Base-by-base conservation (phyloP, 2,888 invertebrate genomes). In the Cryptophagus acutangulus region DNA sequence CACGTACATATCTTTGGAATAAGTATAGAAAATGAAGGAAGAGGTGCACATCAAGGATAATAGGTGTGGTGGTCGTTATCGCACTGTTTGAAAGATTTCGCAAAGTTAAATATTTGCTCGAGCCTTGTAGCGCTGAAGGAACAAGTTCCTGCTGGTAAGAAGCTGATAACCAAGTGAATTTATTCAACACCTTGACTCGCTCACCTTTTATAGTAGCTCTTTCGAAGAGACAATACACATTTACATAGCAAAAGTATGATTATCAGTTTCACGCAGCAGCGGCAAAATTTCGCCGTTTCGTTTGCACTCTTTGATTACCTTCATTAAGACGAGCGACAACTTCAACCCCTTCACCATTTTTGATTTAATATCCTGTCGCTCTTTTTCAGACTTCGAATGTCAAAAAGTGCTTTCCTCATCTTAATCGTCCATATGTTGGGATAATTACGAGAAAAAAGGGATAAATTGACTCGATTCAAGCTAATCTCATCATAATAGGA, bases 171-270 rank as follows among this genome's bases (percentile, higher is more conserved):
- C 51, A 47, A 49, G 48, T 40, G 54, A 61, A 62, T 62, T 62
- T 61, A 62, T 62, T 62, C 62, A 55, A 54, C 58, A 60, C 62
- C 61, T 61, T 57, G 54, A 54, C 58, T 63, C 60, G 6, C 16
- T 55, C 50, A 52, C 53, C 60, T 59, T 58, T 59, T 52, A 31
- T 31, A 16, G 12, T 25, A 43, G 41, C 39, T 41, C 46, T 48
- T 46, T 49, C 49, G 52, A 55, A 63, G 61, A 63, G 63, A 63
- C 62, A 64, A 64, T 60, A 62, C 56, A 58, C 59, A 63, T 64
- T 64, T 62, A 59, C 64, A 64, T 64, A 63, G 62, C 60, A 61
- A 31, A 63, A 62, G 61, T 59, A 62, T 62, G 5, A n/a, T 28
- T 62, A 64, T 63, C 62, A 54, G 53, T 49, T 52, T 49, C 49